Conservation (phyloP, 2,888 invertebrate genomes). For the Chrysolina haemoptera region DNA sequence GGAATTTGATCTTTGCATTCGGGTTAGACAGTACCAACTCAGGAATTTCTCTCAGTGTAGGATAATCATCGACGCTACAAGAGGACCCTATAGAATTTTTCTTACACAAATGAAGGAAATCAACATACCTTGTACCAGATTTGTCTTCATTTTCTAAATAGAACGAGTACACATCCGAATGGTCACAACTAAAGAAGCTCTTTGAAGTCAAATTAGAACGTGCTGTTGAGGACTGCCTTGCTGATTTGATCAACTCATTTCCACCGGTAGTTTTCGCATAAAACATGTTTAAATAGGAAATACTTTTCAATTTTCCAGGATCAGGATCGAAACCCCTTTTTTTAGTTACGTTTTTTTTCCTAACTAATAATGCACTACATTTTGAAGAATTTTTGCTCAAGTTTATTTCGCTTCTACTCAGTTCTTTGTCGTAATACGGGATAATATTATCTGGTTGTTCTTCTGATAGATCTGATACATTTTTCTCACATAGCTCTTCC, state of each 20-base stretch:
- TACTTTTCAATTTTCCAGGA: conserved; percentile 28
- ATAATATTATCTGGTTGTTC: conserved; percentile 35
- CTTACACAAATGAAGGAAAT: neutral
- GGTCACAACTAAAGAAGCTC: conserved; percentile 38
- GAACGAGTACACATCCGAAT: conserved; percentile 31
- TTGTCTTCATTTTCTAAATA: conserved; percentile 27
- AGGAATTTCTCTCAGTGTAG: conserved; percentile 22
- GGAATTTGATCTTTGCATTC: conserved; percentile 30
- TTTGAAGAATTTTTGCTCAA: conserved; percentile 31
- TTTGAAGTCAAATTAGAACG: conserved; percentile 33
- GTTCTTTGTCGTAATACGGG: conserved; percentile 42
- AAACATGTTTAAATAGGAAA: conserved; percentile 47
- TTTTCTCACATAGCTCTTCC: neutral
- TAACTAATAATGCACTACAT: conserved; percentile 9
- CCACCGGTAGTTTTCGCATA: conserved; percentile 27
- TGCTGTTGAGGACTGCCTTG: conserved; percentile 19
- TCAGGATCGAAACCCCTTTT: neutral
- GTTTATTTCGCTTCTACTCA: conserved; percentile 40
- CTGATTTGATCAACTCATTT: neutral
- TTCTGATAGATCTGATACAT: neutral
- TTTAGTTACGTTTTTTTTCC: neutral
- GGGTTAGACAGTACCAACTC: conserved; percentile 29
- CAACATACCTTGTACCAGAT: conserved; percentile 31
- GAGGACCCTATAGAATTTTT: neutral
- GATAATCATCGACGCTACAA: conserved; percentile 12